A percentile compares a stretch with the other conserved stretches of the same genome.
Evolutionary conservation across 2,888 invertebrate species (phyloP).

Genomic region (Chloroclysta siterata): DNA sequence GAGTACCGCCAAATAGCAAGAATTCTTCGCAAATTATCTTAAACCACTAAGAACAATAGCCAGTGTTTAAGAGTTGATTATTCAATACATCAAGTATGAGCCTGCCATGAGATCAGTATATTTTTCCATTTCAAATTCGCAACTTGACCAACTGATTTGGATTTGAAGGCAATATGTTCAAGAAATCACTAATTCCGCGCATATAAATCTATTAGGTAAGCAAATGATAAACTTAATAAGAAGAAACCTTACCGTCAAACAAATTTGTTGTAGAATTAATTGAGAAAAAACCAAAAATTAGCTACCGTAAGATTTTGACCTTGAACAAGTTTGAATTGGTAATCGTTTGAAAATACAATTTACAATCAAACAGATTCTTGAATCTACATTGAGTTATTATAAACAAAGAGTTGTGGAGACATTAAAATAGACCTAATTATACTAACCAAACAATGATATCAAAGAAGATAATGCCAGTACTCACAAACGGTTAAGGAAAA

Average conservation of each 20-base stretch:
- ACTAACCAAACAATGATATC: conserved; percentile 7
- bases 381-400: background rate
- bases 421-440: conserved; percentile 5
- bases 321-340: background rate
- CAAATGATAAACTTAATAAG: background rate
- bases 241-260: background rate
- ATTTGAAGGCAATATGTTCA: background rate
- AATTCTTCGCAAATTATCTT: conserved; percentile 13
- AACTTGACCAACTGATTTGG: background rate
- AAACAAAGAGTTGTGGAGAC: background rate
- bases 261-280: background rate
- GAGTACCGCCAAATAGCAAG: conserved; percentile 27
- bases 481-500: too few species aligned
- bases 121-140: conserved; percentile 1
- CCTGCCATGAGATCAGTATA: background rate
- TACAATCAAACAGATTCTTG: background rate
- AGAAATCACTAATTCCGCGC: conserved; percentile 1
- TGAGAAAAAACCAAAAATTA: background rate
- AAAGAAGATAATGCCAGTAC: conserved; percentile 15
- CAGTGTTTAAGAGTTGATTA: background rate
- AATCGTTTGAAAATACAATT: background rate
- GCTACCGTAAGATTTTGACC: background rate
- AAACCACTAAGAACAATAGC: conserved; percentile 2
- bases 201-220: background rate
- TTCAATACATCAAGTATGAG: background rate